Conservation (phyloP, 64 coral and sea anemone species). For the Pocillopora verrucosa region DNA sequence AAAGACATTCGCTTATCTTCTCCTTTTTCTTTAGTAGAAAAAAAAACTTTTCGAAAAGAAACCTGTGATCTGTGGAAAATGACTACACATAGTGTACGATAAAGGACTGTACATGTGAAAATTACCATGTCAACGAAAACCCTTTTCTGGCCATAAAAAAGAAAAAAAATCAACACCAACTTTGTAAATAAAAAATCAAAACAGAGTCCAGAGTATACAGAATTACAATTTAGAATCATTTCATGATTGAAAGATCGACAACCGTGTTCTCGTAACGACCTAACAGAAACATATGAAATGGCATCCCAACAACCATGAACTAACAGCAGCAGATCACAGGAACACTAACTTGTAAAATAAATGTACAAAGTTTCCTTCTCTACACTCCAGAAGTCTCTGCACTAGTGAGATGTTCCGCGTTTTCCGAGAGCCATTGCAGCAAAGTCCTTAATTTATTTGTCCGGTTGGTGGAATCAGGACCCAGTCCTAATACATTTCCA, state of each 20-base stretch:
- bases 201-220: background rate
- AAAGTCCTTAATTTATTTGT: slow-evolving; percentile 71
- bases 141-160: background rate
- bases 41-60: too few relatives aligned
- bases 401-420: slow-evolving; percentile 53
- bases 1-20: background rate
- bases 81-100: too few relatives aligned
- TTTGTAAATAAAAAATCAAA: background rate
- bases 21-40: too few relatives aligned
- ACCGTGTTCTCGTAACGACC: background rate
- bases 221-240: background rate
- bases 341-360: background rate
- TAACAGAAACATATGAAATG: too few relatives aligned
- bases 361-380: background rate
- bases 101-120: too few relatives aligned
- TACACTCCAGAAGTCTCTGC: background rate
- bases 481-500: slow-evolving; percentile 58
- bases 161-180: background rate
- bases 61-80: too few relatives aligned
- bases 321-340: too few relatives aligned
- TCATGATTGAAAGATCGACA: background rate
- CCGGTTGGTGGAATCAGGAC: slow-evolving; percentile 44
- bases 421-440: slow-evolving; percentile 89
- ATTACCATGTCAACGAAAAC: too few relatives aligned
- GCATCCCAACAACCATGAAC: too few relatives aligned